Evolutionary conservation across 2,113 vertebrate species (phyloP).

Genomic region (Nipponia nippon): DNA sequence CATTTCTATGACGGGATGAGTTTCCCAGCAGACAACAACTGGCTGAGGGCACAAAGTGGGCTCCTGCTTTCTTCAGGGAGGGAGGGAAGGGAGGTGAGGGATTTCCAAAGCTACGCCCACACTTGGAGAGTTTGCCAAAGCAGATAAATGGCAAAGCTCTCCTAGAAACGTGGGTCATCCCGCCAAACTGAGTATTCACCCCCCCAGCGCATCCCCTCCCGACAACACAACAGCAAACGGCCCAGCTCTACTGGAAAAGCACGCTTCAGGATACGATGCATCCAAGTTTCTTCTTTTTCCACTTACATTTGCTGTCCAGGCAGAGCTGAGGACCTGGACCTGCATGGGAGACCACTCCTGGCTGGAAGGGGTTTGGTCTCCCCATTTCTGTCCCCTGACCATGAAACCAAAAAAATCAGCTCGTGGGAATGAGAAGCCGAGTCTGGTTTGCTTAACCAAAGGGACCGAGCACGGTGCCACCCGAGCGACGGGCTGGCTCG

Average conservation of each 20-base stretch:
- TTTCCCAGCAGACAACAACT: background rate
- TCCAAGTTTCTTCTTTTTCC: background rate
- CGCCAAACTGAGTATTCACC: background rate
- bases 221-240: background rate
- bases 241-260: background rate
- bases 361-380: background rate
- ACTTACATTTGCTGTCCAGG: background rate
- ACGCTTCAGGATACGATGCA: fast-evolving
- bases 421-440: fast-evolving
- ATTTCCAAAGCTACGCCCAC: background rate
- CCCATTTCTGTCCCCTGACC: background rate
- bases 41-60: background rate
- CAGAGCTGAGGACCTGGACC: background rate
- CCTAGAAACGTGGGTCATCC: fast-evolving
- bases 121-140: background rate
- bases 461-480: fast-evolving
- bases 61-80: background rate
- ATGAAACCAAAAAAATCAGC: background rate
- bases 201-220: background rate
- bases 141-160: background rate
- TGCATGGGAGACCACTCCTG: background rate
- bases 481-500: fast-evolving
- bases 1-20: background rate
- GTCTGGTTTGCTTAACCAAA: background rate
- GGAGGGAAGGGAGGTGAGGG: background rate